Percentiles rank a stretch among this genome's conserved stretches.
Conservation (phyloP, 2,797 vertebrate genomes). For the Helarctos malayanus region DNA sequence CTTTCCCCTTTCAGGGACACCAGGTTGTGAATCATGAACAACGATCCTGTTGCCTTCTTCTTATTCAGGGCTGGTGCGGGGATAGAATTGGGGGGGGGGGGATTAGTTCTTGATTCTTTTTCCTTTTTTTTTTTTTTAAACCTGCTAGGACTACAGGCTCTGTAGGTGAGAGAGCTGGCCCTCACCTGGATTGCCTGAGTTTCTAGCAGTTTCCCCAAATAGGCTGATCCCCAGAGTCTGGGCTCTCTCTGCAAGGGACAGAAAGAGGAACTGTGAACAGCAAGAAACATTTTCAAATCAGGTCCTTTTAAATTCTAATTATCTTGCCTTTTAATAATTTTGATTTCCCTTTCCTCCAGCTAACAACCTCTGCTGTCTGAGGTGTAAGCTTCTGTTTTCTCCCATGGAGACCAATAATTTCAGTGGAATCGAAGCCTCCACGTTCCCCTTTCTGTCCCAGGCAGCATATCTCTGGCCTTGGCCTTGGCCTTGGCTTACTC, state of each 20-base stretch:
- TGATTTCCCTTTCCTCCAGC: background rate
- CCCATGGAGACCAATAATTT: background rate
- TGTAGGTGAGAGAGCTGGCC: background rate
- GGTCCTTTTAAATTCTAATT: background rate
- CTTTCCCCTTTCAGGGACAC: background rate
- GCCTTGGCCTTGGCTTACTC: background rate
- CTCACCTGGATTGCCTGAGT: background rate
- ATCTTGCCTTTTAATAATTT: background rate
- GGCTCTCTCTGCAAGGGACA: background rate
- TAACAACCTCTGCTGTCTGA: background rate
- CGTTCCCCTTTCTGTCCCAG: background rate
- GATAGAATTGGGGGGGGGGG: no score
- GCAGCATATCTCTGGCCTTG: background rate
- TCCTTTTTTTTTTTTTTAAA: background rate
- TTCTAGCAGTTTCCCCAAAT: conserved; percentile 15
- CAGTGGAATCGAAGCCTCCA: background rate
- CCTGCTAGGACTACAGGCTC: background rate
- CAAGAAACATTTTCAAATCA: background rate
- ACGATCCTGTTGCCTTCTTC: background rate
- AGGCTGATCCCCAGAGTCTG: background rate
- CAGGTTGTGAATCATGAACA: background rate
- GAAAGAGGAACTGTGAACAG: background rate
- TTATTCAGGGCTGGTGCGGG: background rate
- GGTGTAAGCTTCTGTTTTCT: background rate
- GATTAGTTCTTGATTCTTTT: background rate